A percentile compares a stretch with the other conserved stretches of the same genome.
phyloP scores from a whole-genome alignment of 37 sponge, comb jelly and placozoan species.

The Dysidea cf. avara region DNA sequence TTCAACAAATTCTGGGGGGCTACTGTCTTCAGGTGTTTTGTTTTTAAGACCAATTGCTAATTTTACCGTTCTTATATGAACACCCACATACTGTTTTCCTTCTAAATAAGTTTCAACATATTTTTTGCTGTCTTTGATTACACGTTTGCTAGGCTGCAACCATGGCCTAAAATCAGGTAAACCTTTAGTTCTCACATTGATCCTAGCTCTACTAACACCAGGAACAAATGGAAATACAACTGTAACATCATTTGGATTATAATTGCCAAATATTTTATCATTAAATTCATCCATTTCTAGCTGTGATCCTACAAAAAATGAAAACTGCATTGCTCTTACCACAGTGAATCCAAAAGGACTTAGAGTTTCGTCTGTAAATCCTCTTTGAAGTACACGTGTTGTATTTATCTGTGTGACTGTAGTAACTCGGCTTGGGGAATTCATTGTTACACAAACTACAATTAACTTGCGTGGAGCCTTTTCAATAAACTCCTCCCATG shows the following conservation, averaged over 20 bases:
- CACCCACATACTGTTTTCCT: background rate
- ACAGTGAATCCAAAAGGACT: constrained; percentile 3
- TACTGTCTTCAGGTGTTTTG: too few relatives aligned
- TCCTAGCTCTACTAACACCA: too few relatives aligned
- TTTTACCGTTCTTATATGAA: too few relatives aligned
- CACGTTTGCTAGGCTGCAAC: constrained; percentile 22
- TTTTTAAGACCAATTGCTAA: too few relatives aligned
- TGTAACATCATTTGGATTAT: background rate
- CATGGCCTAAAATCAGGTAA: too few relatives aligned
- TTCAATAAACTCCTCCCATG: constrained; percentile 7
- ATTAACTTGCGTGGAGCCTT: constrained; percentile 29
- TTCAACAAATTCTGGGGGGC: too few relatives aligned
- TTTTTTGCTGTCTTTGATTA: background rate
- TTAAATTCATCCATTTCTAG: constrained; percentile 21
- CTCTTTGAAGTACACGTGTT: constrained; percentile 4
- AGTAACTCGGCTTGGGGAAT: too few relatives aligned
- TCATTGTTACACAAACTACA: too few relatives aligned
- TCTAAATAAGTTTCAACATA: constrained; percentile 27
- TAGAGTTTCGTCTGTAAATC: background rate
- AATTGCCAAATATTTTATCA: constrained; percentile 2
- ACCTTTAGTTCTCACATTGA: too few relatives aligned
- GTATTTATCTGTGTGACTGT: too few relatives aligned
- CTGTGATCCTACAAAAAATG: constrained; percentile 12
- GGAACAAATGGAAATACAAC: constrained; percentile 26
- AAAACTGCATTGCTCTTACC: constrained; percentile 24